Conservation (phyloP, 1,140 invertebrate genomes). For the Pentalonia nigronervosa region DNA sequence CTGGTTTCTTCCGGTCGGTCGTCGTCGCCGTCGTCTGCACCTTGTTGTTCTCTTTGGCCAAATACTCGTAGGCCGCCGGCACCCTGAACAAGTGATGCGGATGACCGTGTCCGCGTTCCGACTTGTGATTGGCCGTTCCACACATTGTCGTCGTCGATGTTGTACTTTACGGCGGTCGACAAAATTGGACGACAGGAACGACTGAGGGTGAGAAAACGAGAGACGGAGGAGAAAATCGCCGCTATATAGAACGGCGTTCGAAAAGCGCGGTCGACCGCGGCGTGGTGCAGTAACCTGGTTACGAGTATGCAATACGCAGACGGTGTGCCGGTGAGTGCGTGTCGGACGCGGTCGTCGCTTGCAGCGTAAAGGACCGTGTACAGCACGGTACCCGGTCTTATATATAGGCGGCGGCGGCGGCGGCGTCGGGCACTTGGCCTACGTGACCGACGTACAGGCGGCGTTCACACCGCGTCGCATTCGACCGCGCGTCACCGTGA, state of each 20-base stretch:
- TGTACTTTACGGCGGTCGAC: neutral
- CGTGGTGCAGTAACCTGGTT: neutral
- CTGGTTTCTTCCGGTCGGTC: neutral
- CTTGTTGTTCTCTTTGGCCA: neutral
- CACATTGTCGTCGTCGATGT: neutral
- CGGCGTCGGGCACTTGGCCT: conserved; percentile 26
- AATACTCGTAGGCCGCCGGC: neutral
- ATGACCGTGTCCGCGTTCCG: neutral
- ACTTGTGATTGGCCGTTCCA: conserved; percentile 12
- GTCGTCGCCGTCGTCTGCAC: neutral
- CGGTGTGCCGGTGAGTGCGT: neutral
- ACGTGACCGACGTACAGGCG: conserved; percentile 46
- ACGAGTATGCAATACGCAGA: neutral
- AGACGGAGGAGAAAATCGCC: no score
- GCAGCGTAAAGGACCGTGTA: conserved; percentile 2
- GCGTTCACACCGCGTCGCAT: conserved; percentile 26
- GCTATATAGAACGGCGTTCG: neutral
- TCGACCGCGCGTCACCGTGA: neutral
- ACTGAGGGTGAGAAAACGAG: no score
- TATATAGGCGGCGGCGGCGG: conserved; percentile 31
- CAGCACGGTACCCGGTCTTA: neutral
- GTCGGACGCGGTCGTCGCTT: neutral
- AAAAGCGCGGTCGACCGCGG: neutral
- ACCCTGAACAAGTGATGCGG: neutral
- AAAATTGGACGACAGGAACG: no score